Base-by-base conservation (phyloP, 2,888 invertebrate genomes). In the Chesias legatella region DNA sequence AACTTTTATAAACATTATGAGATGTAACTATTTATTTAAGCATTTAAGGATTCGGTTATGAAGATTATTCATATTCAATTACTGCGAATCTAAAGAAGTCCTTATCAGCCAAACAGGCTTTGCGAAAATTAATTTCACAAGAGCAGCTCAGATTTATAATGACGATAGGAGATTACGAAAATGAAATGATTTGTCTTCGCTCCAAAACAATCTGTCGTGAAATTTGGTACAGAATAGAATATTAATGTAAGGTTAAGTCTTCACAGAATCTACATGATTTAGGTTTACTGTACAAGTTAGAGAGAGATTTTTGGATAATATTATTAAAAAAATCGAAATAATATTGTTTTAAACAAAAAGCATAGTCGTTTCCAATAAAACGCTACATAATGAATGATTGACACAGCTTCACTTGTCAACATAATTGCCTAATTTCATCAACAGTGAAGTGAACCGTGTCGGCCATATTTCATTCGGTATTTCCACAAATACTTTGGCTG, bases 391-490 rank as follows among this genome's bases (percentile, higher is more conserved):
- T 40, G 24, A 33, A 45, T 48, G 43, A 47, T 46, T 34, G 35
- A 34, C 30, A 28, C 38, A 27, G 28, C 36, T 38, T 38, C 43
- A 45, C 49, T 51, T 51, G 46, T 53, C 51, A 51, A 33, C 48
- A 46, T 56, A 53, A 56, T 56, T 56, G 53, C 51, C 56, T 56
- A 58, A 58, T 58, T 53, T 56, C 29, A 52, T 58, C 47, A 48
- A 26, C 43, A 31, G 46, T 33, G 27, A 43, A 42, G 47, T 43
- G 51, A 44, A 44, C 46, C 49, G 40, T 49, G 39, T 10, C 43
- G 38, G 28, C 26, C 43, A 35, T 17, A 17, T 17, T 17, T 17
- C 13, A 17, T 5, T 17, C 13, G 2, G 46, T 40, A 48, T 48
- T 45, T 44, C 34, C 29, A 27, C 20, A 28, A 39, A 47, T 36